A percentile compares a stretch with the other conserved stretches of the same genome.
phyloP scores from a whole-genome alignment of 2,113 vertebrate species.

The Pampusana beccarii region DNA sequence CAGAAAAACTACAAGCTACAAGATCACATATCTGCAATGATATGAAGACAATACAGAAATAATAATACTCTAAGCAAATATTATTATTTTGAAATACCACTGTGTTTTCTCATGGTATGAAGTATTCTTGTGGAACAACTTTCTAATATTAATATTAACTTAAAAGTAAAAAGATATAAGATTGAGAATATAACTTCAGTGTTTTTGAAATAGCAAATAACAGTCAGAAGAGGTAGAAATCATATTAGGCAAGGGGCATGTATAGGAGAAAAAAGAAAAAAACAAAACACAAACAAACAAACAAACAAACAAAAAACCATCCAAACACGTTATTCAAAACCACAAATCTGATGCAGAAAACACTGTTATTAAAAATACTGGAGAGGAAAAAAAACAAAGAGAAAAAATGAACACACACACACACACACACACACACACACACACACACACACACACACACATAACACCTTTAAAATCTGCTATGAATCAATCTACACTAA shows the following conservation, averaged over 20 bases:
- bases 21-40: fast-evolving
- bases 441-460: background rate
- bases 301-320: background rate
- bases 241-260: background rate
- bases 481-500: background rate
- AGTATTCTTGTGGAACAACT: background rate
- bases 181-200: background rate
- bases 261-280: background rate
- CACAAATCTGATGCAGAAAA: background rate
- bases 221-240: background rate
- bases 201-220: background rate
- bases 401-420: too few relatives aligned
- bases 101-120: background rate
- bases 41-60: background rate
- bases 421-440: background rate
- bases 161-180: background rate
- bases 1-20: background rate
- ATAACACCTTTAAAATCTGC: background rate
- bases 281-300: too few relatives aligned
- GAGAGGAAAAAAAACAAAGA: background rate
- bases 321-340: background rate
- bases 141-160: background rate
- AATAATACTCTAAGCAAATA: background rate
- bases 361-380: background rate
- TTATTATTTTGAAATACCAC: background rate